Conservation (phyloP, 2,797 vertebrate genomes). For the Etheostoma nigrum region DNA sequence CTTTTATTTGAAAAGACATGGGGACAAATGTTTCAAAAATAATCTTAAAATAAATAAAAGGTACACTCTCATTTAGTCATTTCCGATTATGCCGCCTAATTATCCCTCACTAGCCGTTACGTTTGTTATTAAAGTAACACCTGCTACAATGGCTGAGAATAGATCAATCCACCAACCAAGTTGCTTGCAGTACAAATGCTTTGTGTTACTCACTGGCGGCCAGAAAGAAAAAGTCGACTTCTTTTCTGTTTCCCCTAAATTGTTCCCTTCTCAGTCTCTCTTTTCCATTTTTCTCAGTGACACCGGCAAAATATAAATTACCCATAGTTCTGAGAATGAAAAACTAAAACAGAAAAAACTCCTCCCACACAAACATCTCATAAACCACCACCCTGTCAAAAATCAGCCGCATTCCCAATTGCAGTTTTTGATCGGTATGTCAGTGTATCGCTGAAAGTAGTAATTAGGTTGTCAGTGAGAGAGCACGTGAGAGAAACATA, state of each 20-base stretch:
- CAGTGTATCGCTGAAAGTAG: slow-evolving; percentile 72
- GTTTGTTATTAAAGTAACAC: slow-evolving; percentile 15
- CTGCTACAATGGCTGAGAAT: slow-evolving; percentile 5
- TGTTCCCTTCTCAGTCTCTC: not conserved
- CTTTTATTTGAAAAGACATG: not conserved
- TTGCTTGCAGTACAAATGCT: slow-evolving; percentile 17
- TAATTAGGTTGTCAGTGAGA: slow-evolving; percentile 81
- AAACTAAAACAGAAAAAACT: slow-evolving; percentile 49
- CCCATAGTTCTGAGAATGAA: slow-evolving; percentile 30
- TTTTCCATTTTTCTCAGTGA: slow-evolving; percentile 40
- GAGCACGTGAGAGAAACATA: slow-evolving; percentile 65
- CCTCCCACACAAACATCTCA: slow-evolving; percentile 69
- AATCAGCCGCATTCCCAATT: slow-evolving; percentile 63
- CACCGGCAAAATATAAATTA: slow-evolving; percentile 64
- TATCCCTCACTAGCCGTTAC: not conserved
- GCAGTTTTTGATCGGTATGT: slow-evolving; percentile 75
- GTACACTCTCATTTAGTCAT: not conserved
- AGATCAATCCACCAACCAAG: slow-evolving; percentile 23
- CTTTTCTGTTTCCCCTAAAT: slow-evolving; percentile 32
- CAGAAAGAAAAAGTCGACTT: slow-evolving; percentile 18
- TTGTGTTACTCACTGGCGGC: slow-evolving; percentile 8
- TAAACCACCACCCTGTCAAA: slow-evolving; percentile 76
- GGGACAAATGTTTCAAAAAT: not conserved
- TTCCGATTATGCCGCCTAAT: not conserved
- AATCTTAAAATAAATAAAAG: not conserved